These are phyloP conservation scores for Lanius ludovicianus DNA, from an alignment of 2,113 vertebrate species.

Conservation along the genomic window DNA sequence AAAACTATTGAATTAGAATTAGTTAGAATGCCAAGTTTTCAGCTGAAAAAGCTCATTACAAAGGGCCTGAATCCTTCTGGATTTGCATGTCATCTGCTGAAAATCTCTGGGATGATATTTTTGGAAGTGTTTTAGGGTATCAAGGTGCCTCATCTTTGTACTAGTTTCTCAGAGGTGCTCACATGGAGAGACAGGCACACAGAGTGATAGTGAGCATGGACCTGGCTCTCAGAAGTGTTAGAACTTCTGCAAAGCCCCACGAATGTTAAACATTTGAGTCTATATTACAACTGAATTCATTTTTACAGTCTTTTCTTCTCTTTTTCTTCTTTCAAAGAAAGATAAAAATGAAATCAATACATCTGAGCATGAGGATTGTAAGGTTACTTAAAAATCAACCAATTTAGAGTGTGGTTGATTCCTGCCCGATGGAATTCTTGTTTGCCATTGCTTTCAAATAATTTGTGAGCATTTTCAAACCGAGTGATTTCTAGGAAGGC, in stretches of 20 bases:
- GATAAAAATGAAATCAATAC: neutral
- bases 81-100: neutral
- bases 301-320: neutral
- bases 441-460: neutral
- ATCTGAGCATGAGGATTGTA: neutral
- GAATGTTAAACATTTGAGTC: neutral
- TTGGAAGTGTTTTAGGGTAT: neutral
- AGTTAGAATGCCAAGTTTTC: neutral
- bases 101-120: neutral
- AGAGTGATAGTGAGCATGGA: neutral
- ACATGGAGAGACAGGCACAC: neutral
- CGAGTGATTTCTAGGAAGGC: fast-evolving
- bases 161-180: neutral
- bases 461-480: neutral
- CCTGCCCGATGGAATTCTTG: neutral
- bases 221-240: neutral
- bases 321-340: neutral
- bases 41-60: neutral
- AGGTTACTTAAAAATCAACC: neutral
- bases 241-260: neutral
- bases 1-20: neutral
- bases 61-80: neutral
- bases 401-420: neutral
- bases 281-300: neutral
- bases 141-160: neutral